Percentiles rank a stretch among this genome's conserved stretches.
These are phyloP conservation scores for Sphenopsis melanotis DNA, from an alignment of 2,797 vertebrate species.

Conservation along the genomic window DNA sequence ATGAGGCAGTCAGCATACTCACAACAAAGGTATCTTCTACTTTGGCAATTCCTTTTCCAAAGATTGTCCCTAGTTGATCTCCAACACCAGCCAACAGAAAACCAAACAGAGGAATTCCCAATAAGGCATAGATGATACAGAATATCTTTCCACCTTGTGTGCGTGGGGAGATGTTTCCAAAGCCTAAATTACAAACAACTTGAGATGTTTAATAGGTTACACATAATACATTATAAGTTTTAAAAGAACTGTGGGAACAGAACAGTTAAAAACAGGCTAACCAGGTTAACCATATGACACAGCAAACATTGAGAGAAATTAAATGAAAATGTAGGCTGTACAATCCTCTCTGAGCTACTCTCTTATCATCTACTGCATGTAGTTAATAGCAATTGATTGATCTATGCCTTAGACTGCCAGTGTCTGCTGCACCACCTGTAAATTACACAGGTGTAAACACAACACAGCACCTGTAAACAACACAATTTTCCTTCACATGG, in stretches of 20 bases:
- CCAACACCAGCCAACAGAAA: conserved; percentile 96
- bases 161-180: conserved; percentile 96
- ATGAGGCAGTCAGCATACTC: conserved; percentile 59
- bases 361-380: background rate
- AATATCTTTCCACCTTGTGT: conserved; percentile 96
- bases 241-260: background rate
- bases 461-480: background rate
- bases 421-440: background rate
- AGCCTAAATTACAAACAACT: conserved; percentile 79
- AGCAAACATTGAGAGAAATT: background rate
- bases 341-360: background rate
- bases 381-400: background rate
- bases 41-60: conserved; percentile 95
- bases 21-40: conserved; percentile 97
- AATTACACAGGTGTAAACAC: background rate
- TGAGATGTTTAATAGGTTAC: conserved; percentile 52
- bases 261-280: background rate
- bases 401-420: background rate
- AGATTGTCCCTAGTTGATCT: conserved; percentile 96
- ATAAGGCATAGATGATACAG: conserved; percentile 95
- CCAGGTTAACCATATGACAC: background rate
- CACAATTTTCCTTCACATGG: background rate
- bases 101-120: conserved; percentile 97
- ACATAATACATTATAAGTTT: background rate
- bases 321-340: background rate